Base-by-base conservation (phyloP, 2,888 invertebrate genomes). In the Drosophila rubida region DNA sequence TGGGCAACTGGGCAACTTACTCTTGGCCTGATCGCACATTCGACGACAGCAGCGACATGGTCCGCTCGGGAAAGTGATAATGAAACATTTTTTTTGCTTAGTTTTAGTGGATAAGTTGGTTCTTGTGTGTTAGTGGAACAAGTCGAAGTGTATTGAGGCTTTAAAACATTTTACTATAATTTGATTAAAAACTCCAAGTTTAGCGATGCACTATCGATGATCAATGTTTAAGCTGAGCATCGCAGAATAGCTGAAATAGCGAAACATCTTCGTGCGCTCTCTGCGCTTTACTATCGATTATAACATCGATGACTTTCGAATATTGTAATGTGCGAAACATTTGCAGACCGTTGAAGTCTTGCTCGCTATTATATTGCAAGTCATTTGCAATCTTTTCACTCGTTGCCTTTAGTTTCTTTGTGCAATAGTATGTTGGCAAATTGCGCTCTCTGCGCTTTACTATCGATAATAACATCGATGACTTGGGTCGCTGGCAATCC, bases 51-150 rank as follows among this genome's bases (percentile, higher is more conserved):
- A 13, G 14, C 14, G 58, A 58, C 2, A 1, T 13, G 4, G 11
- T 39, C 5, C 13, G 39, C 3, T n/a, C 19, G 3, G 25, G 30
- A 27, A 51, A 19, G 11, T 6, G 9, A 19, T 44, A 44, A 2
- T 35, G 32, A 57, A 57, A 39, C 59, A 59, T 59, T 25, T n/a
- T 6, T 37, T 9, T 45, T 23, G n/a, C n/a, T n/a, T n/a, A n/a
- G n/a, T n/a, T n/a, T n/a, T n/a, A n/a, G n/a, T n/a, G n/a, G n/a
- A n/a, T n/a, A n/a, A n/a, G n/a, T n/a, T n/a, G n/a, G n/a, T n/a
- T n/a, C n/a, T n/a, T n/a, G n/a, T n/a, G 23, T 35, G 4, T 27
- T 30, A 13, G 5, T 37, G 32, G n/a, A 35, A 13, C 14, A 6
- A 16, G 9, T 57, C 27, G 22, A 7, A 22, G 11, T 42, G 23